These are phyloP conservation scores for Coregonus sp. DNA, from an alignment of 2,797 vertebrate species.

Conservation along the genomic window DNA sequence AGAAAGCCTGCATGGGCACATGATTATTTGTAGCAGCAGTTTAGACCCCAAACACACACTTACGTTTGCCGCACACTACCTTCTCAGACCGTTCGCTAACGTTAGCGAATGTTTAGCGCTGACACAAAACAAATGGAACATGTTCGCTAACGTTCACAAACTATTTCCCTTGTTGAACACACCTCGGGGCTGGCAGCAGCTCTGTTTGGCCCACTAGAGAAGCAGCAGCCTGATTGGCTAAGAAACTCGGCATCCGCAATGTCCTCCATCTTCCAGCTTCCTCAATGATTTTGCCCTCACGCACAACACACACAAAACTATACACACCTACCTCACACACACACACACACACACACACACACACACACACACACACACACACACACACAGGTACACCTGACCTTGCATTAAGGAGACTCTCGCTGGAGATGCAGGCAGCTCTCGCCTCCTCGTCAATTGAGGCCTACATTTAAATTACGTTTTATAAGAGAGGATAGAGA, in stretches of 20 bases:
- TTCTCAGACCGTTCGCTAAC: too few species aligned
- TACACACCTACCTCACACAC: background rate
- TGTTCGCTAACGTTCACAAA: too few species aligned
- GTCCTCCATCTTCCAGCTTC: background rate
- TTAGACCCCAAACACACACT: background rate
- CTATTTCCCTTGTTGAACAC: too few species aligned
- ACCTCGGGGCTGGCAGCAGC: background rate
- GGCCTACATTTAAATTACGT: constrained; percentile 16
- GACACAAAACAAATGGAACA: too few species aligned
- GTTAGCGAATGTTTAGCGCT: too few species aligned
- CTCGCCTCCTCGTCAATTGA: background rate
- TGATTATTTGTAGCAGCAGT: background rate
- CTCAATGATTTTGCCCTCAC: constrained; percentile 15
- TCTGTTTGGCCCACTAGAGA: background rate
- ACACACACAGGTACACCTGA: background rate
- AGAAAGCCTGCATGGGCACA: too few species aligned
- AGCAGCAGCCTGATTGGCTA: background rate
- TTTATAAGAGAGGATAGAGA: background rate
- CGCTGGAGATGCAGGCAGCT: background rate
- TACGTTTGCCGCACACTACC: too few species aligned
- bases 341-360: background rate
- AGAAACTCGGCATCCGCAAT: background rate
- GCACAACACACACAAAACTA: background rate
- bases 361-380: background rate
- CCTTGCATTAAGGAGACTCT: constrained; percentile 3